Percentiles rank a stretch among this genome's conserved stretches.
These are phyloP conservation scores for Drosophila cardini DNA, from an alignment of 1,140 invertebrate species.

Conservation along the genomic window DNA sequence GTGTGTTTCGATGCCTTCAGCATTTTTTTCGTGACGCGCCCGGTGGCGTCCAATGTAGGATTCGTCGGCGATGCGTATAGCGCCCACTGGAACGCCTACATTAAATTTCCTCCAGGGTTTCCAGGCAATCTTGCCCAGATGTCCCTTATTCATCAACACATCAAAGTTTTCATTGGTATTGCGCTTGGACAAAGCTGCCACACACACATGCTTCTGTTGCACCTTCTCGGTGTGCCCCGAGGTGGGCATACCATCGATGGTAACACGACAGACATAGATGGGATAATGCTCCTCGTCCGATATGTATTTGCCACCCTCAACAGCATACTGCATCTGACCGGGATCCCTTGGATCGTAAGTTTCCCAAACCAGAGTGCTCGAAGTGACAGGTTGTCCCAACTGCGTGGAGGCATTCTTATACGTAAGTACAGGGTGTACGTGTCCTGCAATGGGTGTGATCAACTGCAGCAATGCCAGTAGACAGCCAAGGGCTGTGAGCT, in stretches of 20 bases:
- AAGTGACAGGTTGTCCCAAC: constrained; percentile 85
- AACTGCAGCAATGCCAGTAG: constrained; percentile 44
- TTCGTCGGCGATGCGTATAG: constrained; percentile 86
- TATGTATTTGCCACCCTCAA: constrained; percentile 86
- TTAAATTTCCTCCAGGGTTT: constrained; percentile 89
- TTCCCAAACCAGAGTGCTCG: constrained; percentile 87
- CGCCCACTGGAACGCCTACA: constrained; percentile 86
- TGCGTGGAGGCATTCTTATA: constrained; percentile 72
- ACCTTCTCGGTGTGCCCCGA: constrained; percentile 88
- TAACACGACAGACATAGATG: constrained; percentile 90
- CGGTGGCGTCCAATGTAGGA: constrained; percentile 86
- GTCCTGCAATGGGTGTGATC: constrained; percentile 30
- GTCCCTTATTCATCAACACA: constrained; percentile 91
- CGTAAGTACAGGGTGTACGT: constrained; percentile 68
- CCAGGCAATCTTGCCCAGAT: constrained; percentile 91
- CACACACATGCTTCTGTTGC: constrained; percentile 87
- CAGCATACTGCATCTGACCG: constrained; percentile 85
- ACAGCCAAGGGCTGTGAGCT: constrained; percentile 7
- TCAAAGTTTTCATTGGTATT: constrained; percentile 89
- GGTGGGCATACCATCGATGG: constrained; percentile 89
- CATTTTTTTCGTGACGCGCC: constrained; percentile 60
- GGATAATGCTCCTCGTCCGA: constrained; percentile 84
- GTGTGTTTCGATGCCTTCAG: constrained; percentile 60
- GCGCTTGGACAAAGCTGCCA: constrained; percentile 87
- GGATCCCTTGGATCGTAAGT: constrained; percentile 84